phyloP scores from a whole-genome alignment of 2,113 vertebrate genomes.

The Epinephelus fuscoguttatus region DNA sequence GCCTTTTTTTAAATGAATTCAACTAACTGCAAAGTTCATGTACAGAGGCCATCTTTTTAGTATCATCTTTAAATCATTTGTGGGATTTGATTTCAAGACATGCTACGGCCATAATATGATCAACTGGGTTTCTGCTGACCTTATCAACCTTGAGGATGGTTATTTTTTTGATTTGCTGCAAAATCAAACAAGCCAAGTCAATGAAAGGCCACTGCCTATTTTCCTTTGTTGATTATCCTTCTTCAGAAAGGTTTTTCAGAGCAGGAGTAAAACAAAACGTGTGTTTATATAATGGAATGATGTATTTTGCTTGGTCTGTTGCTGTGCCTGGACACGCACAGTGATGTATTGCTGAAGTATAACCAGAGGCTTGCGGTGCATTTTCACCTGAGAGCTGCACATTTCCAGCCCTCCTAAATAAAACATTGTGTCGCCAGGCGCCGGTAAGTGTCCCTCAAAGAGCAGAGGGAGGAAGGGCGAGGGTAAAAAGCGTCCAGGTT shows the following conservation, averaged over 20 bases:
- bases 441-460: conserved; percentile 83
- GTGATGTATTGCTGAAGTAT: conserved; percentile 56
- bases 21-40: conserved; percentile 50
- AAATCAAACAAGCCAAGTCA: conserved; percentile 41
- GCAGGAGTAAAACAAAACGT: conserved; percentile 11
- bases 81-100: conserved; percentile 68
- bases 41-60: conserved; percentile 52
- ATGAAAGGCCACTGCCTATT: conserved; percentile 19
- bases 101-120: conserved; percentile 53
- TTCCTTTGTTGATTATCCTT: conserved; percentile 10
- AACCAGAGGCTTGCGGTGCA: conserved; percentile 58
- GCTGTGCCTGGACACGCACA: conserved; percentile 15
- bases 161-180: conserved; percentile 21
- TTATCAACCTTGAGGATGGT: conserved; percentile 47
- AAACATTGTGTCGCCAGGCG: conserved; percentile 82
- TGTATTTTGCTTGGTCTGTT: conserved; percentile 41
- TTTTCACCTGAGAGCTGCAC: conserved; percentile 81
- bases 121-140: conserved; percentile 53
- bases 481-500: conserved; percentile 86
- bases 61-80: conserved; percentile 58
- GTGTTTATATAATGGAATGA: conserved; percentile 22
- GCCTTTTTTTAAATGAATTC: background rate
- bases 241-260: conserved; percentile 2
- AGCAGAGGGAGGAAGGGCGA: conserved; percentile 72
- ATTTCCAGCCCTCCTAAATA: conserved; percentile 81